Percentiles rank a stretch among this genome's conserved stretches.
Evolutionary conservation across 1,140 invertebrate genomes (phyloP).

Genomic region (Diorhabda elongata): DNA sequence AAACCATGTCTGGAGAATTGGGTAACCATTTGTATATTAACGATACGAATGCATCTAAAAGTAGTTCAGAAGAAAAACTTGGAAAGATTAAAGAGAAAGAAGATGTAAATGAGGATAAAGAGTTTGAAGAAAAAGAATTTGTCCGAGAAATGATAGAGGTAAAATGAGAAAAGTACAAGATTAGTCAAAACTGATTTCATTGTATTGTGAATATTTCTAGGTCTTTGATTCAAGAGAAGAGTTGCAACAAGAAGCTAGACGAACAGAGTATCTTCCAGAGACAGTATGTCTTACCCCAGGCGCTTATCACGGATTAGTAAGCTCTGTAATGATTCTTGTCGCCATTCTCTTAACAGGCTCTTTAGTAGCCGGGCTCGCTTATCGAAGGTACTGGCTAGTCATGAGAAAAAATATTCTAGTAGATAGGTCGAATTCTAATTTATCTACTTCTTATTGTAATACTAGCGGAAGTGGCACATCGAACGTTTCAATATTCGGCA

Average conservation of each 20-base stretch:
- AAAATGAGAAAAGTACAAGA: constrained; percentile 17
- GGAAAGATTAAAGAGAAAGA: too few relatives aligned
- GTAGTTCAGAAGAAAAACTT: too few relatives aligned
- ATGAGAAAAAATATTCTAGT: constrained; percentile 63
- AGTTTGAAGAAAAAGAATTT: constrained; percentile 59
- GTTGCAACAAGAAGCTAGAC: constrained; percentile 60
- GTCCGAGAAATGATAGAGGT: constrained; percentile 85
- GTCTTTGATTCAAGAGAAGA: constrained; percentile 69
- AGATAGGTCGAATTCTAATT: constrained; percentile 46
- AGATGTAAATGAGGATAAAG: too few relatives aligned
- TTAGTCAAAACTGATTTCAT: too few relatives aligned
- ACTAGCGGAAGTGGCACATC: constrained; percentile 39
- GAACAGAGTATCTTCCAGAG: constrained; percentile 56
- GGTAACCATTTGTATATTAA: too few relatives aligned
- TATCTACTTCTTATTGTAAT: constrained; percentile 38
- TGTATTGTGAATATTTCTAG: constrained; percentile 36
- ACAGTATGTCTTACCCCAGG: constrained; percentile 67
- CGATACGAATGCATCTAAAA: too few relatives aligned
- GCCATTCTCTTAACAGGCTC: constrained; percentile 64
- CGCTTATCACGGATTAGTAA: constrained; percentile 73
- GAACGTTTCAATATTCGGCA: constrained; percentile 42
- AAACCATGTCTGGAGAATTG: too few relatives aligned
- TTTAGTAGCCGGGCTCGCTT: constrained; percentile 61
- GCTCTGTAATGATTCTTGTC: constrained; percentile 65
- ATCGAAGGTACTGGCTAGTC: constrained; percentile 66